Evolutionary conservation across 2,888 invertebrate genomes (phyloP).

Genomic region (Euplagia quadripunctaria): DNA sequence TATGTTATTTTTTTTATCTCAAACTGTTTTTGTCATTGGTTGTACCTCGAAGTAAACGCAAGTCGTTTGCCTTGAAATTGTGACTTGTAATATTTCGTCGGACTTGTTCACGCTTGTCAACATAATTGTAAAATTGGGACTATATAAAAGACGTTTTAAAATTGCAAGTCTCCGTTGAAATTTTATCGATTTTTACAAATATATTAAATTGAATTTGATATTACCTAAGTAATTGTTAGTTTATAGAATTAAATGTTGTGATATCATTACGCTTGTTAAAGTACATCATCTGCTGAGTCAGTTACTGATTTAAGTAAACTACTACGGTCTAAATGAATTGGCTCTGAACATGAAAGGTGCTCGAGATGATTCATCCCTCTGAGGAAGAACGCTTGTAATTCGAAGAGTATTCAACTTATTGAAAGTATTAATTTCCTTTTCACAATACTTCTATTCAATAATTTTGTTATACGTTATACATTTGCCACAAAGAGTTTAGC

Average conservation of each 20-base stretch:
- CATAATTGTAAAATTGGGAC: not conserved
- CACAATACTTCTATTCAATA: not conserved
- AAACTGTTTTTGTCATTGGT: too few relatives aligned
- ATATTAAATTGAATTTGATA: not conserved
- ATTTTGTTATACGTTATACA: not conserved
- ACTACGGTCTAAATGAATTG: not conserved
- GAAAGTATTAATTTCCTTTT: too few relatives aligned
- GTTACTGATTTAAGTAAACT: not conserved
- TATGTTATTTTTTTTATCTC: too few relatives aligned
- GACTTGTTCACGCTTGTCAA: not conserved
- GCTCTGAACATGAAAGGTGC: not conserved
- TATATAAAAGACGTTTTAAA: not conserved
- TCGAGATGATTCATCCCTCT: too few relatives aligned
- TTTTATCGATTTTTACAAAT: not conserved
- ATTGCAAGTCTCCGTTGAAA: not conserved
- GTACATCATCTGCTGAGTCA: not conserved
- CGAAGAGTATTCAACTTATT: too few relatives aligned
- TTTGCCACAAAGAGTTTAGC: not conserved
- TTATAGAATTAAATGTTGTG: conserved; percentile 2
- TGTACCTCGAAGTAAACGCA: not conserved
- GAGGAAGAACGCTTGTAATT: too few relatives aligned
- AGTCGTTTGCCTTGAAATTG: not conserved
- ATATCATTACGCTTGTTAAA: not conserved
- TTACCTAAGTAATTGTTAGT: not conserved
- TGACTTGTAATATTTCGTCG: not conserved